A percentile compares a stretch with the other conserved stretches of the same genome.
Evolutionary conservation across 1,140 invertebrate species (phyloP).

Genomic region (Sitophilus oryzae): DNA sequence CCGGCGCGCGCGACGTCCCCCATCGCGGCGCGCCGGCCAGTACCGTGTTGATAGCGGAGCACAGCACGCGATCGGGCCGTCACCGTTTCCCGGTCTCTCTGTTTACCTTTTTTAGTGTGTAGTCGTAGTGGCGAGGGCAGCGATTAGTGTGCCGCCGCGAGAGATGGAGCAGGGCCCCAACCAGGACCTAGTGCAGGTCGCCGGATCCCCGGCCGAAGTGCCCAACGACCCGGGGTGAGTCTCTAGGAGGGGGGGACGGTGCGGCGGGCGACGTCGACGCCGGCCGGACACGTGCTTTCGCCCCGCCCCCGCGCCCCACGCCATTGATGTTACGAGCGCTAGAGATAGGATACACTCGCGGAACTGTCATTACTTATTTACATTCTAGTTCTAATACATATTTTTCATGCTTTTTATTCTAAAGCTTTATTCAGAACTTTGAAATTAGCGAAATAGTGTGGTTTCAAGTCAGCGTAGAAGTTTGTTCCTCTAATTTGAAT

Average conservation of each 20-base stretch:
- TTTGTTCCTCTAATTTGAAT: no score
- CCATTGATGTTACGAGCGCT: no score
- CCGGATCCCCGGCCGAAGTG: slow-evolving; percentile 74
- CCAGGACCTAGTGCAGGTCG: slow-evolving; percentile 61
- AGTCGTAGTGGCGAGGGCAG: slow-evolving; percentile 53
- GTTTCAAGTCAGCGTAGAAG: no score
- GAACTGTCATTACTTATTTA: no score
- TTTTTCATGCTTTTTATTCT: no score
- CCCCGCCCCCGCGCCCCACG: slow-evolving; percentile 13
- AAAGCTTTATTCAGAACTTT: no score
- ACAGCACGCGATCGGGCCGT: slow-evolving; percentile 58
- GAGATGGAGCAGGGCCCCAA: slow-evolving; percentile 68
- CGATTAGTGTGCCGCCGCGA: slow-evolving; percentile 53
- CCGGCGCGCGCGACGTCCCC: slow-evolving; percentile 35
- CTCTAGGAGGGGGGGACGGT: no score
- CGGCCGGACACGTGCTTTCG: slow-evolving; percentile 22
- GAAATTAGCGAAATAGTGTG: no score
- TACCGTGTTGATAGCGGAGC: slow-evolving; percentile 67
- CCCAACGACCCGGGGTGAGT: slow-evolving; percentile 86
- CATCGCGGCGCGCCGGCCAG: slow-evolving; percentile 46
- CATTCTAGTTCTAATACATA: no score
- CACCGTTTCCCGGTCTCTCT: slow-evolving; percentile 51
- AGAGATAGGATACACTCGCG: no score
- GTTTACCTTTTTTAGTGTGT: slow-evolving; percentile 56
- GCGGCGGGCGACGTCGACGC: not conserved